Evolutionary conservation across 2,113 vertebrate species (phyloP), one percentile per base, ranked within the genome.

Genomic region (Falcunculus frontatus): DNA sequence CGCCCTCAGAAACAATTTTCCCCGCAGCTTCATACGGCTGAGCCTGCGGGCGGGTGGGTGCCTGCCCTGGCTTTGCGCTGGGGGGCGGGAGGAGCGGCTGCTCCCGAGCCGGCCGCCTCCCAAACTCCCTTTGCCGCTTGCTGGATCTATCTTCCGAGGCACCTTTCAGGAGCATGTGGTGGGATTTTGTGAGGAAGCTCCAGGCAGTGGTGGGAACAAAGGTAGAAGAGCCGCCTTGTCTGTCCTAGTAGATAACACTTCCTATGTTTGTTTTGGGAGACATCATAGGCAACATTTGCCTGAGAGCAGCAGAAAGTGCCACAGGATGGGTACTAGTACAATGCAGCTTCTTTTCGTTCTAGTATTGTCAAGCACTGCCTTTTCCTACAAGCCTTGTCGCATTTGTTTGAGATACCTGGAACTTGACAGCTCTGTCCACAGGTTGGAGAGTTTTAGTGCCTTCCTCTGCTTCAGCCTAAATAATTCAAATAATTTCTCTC

Each of bases 1-100:
- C 6, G 0, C 53, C 42, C 47, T 65, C 70, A 22, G 37, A 52
- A 75, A 53, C n/a, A 6, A 1, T 23, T 42, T 42, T 7, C 20
- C 70, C 8, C 19, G 1, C 19, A 3, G 41, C 7, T 49, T 37
- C 35, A 8, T 2, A 3, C 0, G 22, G 46, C 16, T 4, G 53
- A 68, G 46, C 53, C 16, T 18, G 21, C 5, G 37, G 26, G 14
- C 0, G 0, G 5, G 11, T 14, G 30, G 4, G 35, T 16, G 46
- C 49, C 11, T 19, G 60, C 13, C 33, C 49, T 8, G 53, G 35
- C 47, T 16, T n/a, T 17, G 50, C 4, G 4, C 37, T 13, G 52
- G 12, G 17, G 9, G 30, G 27, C 4, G 4, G 30, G 23, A 33
- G 63, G 11, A 46, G 32, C 1, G 4, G 44, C 35, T 22, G 6